Evolutionary conservation across 2,797 vertebrate genomes (phyloP).

Genomic region (Valencia hispanica): DNA sequence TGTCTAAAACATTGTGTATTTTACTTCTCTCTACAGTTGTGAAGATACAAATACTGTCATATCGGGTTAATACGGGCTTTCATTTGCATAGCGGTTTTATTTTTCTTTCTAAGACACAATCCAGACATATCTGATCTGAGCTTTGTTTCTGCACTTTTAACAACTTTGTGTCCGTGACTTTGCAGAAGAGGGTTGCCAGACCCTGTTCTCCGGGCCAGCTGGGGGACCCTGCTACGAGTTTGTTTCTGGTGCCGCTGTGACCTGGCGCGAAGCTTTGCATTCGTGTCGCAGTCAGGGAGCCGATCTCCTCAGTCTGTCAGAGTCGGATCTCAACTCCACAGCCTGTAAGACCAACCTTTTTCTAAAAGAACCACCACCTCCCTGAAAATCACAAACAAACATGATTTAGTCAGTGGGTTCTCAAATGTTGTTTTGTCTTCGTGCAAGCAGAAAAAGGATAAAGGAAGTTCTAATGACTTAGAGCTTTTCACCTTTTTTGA

Average conservation of each 20-base stretch:
- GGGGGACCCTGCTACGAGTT: conserved; percentile 89
- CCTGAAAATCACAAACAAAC: not conserved
- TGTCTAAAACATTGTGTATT: not conserved
- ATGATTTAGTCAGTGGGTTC: not conserved
- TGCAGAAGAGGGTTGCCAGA: conserved; percentile 87
- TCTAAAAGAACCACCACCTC: not conserved
- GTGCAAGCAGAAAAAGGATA: not conserved
- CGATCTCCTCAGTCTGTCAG: conserved; percentile 88
- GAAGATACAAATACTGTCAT: not conserved
- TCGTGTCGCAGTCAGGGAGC: conserved; percentile 92
- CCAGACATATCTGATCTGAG: no score
- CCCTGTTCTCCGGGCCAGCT: conserved; percentile 79
- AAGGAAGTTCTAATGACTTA: not conserved
- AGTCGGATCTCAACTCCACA: conserved; percentile 75
- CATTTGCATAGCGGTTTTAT: not conserved
- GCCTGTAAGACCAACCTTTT: conserved; percentile 52
- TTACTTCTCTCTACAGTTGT: not conserved
- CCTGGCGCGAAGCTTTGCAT: conserved; percentile 91
- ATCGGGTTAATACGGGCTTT: not conserved
- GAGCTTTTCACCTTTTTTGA: not conserved
- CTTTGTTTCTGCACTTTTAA: not conserved
- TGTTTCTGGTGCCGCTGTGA: conserved; percentile 83
- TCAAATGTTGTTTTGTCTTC: not conserved
- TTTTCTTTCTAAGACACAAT: not conserved
- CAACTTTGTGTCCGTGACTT: conserved; percentile 37